Evolutionary conservation across 2,113 vertebrate species (phyloP).

Genomic region (Parotia lawesii): DNA sequence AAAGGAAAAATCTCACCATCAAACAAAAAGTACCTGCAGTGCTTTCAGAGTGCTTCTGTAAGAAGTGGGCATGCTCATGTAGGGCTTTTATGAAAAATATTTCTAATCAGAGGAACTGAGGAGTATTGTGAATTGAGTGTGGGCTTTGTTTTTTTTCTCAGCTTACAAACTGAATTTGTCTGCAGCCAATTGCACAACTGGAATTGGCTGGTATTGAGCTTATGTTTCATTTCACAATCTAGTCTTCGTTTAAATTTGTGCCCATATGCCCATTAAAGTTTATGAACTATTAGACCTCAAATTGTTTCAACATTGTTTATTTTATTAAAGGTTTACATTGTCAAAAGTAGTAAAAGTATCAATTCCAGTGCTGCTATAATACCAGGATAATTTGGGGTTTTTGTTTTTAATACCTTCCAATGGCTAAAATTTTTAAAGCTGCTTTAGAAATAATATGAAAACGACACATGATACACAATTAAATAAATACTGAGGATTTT

Average conservation of each 20-base stretch:
- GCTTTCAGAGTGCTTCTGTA: conserved; percentile 1
- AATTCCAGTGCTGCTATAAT: conserved; percentile 77
- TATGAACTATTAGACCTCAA: conserved; percentile 65
- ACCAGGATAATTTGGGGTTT: conserved; percentile 67
- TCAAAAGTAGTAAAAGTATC: conserved; percentile 64
- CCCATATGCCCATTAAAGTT: conserved; percentile 32
- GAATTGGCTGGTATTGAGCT: conserved; percentile 22
- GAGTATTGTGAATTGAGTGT: conserved; percentile 13
- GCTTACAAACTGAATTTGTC: conserved; percentile 11
- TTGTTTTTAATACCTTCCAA: conserved; percentile 58
- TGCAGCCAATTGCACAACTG: conserved; percentile 32
- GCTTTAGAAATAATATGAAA: conserved; percentile 75
- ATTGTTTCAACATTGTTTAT: conserved; percentile 68
- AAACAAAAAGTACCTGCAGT: background rate
- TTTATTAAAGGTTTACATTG: conserved; percentile 77
- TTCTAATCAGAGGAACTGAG: background rate
- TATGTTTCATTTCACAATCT: conserved; percentile 45
- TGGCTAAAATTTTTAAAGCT: conserved; percentile 67
- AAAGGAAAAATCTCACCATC: background rate
- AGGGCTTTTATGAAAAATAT: background rate
- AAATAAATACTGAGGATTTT: conserved; percentile 62
- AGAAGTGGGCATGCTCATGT: background rate
- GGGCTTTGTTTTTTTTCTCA: conserved; percentile 21
- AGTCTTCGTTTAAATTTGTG: conserved; percentile 31
- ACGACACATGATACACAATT: conserved; percentile 46